Percentiles rank a stretch among this genome's conserved stretches.
Evolutionary conservation across 2,888 invertebrate species (phyloP).

Genomic region (Drosophila sordidula): DNA sequence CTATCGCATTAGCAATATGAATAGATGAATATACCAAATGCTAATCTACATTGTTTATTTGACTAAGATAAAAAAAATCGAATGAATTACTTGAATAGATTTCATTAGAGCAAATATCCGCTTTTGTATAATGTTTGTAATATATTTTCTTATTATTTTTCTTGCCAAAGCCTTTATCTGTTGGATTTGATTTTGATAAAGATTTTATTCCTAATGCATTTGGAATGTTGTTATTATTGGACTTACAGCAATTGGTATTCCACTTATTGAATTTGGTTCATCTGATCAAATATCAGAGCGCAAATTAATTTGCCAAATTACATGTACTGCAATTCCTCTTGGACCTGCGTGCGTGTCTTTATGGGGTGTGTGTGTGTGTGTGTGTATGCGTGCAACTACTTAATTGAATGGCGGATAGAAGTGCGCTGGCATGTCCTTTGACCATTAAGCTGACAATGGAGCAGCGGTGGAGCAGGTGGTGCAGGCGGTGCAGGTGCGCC

Average conservation of each 20-base stretch:
- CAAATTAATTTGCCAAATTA: conserved; percentile 68
- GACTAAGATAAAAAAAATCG: not conserved
- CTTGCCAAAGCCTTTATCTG: too few species aligned
- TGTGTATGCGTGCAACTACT: conserved; percentile 23
- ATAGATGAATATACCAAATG: not conserved
- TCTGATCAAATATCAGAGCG: conserved; percentile 11
- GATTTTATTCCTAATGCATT: not conserved
- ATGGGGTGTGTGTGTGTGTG: not conserved
- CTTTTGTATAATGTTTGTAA: too few species aligned
- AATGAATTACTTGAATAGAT: too few species aligned
- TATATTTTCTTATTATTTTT: too few species aligned
- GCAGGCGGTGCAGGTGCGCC: conserved; percentile 7
- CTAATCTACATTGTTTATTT: not conserved
- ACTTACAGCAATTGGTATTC: conserved; percentile 3
- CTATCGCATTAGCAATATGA: too few species aligned
- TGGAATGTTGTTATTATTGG: not conserved
- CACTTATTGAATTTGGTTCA: conserved; percentile 23
- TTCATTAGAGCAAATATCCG: too few species aligned
- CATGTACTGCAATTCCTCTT: conserved; percentile 45
- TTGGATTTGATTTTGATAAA: not conserved
- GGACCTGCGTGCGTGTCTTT: conserved; percentile 7
- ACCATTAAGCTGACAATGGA: conserved; percentile 53
- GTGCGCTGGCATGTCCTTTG: conserved; percentile 55
- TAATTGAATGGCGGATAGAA: conserved; percentile 55
- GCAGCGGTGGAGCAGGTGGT: conserved; percentile 6